phyloP scores from a whole-genome alignment of 2,888 invertebrate species.

The Polydesmus complanatus region DNA sequence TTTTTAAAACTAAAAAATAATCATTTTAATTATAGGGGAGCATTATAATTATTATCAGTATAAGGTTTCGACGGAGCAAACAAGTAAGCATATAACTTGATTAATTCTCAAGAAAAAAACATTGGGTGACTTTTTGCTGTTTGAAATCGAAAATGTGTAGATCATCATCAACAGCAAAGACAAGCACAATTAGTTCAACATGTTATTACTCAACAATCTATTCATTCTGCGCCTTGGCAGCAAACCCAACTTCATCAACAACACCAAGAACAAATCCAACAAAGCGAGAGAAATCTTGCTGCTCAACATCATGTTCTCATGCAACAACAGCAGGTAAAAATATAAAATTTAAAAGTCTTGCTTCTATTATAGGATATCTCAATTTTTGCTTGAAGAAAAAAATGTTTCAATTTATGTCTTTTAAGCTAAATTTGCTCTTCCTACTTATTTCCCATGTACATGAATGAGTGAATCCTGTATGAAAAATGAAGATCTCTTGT shows the following conservation, averaged over 20 bases:
- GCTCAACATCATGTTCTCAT: slow-evolving; percentile 83
- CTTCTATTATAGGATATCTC: too few species aligned
- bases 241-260: slow-evolving; percentile 51
- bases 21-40: too few species aligned
- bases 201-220: slow-evolving; percentile 26
- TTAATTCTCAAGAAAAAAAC: background rate
- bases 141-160: slow-evolving; percentile 24
- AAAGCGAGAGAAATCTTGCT: slow-evolving; percentile 88
- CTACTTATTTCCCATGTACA: too few species aligned
- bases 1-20: too few species aligned
- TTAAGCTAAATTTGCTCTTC: too few species aligned
- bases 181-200: slow-evolving; percentile 26
- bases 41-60: slow-evolving; percentile 39
- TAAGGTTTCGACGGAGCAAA: slow-evolving; percentile 88
- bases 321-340: slow-evolving; percentile 78
- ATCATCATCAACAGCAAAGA: slow-evolving; percentile 26
- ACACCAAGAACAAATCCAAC: slow-evolving; percentile 79
- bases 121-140: slow-evolving; percentile 15
- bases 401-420: too few species aligned
- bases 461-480: background rate
- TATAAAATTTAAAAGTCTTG: too few species aligned
- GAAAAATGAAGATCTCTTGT: too few species aligned
- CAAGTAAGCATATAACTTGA: slow-evolving; percentile 37
- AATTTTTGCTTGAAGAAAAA: too few species aligned
- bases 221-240: slow-evolving; percentile 26